phyloP scores from a whole-genome alignment of 2,888 invertebrate species.

The Tetanocera ferruginea region DNA sequence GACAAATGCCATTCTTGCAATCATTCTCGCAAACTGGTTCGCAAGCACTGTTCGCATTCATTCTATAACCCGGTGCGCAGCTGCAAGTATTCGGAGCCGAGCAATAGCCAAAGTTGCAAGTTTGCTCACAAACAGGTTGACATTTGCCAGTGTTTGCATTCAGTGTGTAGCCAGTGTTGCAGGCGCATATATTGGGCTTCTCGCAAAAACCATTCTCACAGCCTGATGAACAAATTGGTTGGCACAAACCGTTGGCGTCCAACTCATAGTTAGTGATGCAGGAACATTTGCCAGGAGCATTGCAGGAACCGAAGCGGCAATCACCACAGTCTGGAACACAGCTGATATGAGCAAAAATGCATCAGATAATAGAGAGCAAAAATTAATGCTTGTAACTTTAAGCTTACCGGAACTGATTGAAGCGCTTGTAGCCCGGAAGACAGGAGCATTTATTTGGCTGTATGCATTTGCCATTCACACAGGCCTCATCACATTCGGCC shows the following conservation, averaged over 20 bases:
- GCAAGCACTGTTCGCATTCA: slow-evolving; percentile 45
- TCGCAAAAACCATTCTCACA: slow-evolving; percentile 65
- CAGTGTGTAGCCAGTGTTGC: slow-evolving; percentile 72
- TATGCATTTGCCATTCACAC: slow-evolving; percentile 58
- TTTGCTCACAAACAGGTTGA: slow-evolving; percentile 56
- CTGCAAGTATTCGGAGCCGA: slow-evolving; percentile 78
- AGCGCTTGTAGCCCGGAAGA: slow-evolving; percentile 61
- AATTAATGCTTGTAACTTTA: neutral
- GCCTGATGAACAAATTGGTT: slow-evolving; percentile 57
- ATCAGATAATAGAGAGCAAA: neutral
- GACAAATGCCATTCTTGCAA: slow-evolving; percentile 58
- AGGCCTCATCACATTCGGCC: slow-evolving; percentile 52
- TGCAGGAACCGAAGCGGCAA: slow-evolving; percentile 62
- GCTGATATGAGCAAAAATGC: slow-evolving; percentile 42
- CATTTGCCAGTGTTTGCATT: slow-evolving; percentile 59
- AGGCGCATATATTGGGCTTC: slow-evolving; percentile 74
- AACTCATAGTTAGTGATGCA: slow-evolving; percentile 56
- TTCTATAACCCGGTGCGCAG: slow-evolving; percentile 75
- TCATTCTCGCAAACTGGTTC: slow-evolving; percentile 59
- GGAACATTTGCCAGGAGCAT: slow-evolving; percentile 56
- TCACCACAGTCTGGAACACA: slow-evolving; percentile 61
- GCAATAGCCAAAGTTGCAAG: slow-evolving; percentile 70
- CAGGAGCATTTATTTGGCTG: slow-evolving; percentile 68
- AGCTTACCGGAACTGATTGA: slow-evolving; percentile 52
- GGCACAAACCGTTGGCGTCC: slow-evolving; percentile 53